A percentile compares a stretch with the other conserved stretches of the same genome.
Conservation (phyloP, 2,888 invertebrate species). For the Epirrhoe tristata region DNA sequence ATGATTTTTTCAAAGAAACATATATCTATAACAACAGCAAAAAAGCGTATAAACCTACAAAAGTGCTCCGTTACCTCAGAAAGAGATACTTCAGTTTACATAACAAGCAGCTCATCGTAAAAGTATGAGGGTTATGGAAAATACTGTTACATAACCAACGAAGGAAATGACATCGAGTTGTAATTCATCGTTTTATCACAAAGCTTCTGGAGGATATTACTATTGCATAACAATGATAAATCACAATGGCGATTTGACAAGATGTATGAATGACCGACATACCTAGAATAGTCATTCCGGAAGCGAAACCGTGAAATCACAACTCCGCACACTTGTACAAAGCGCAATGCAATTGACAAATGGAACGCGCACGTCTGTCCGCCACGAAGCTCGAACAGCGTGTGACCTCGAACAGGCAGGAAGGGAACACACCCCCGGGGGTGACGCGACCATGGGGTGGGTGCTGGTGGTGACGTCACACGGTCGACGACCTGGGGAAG, state of each 20-base stretch:
- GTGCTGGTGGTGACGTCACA: conserved; percentile 76
- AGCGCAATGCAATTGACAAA: conserved; percentile 42
- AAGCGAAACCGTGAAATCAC: conserved; percentile 42
- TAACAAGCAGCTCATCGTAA: conserved; percentile 37
- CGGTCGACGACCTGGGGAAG: conserved; percentile 77
- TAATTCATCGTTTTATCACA: conserved; percentile 35
- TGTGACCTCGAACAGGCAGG: conserved; percentile 76
- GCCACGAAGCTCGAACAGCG: conserved; percentile 61
- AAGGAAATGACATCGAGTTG: conserved; percentile 33
- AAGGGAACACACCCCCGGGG: conserved; percentile 72
- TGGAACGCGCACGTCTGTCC: conserved; percentile 63
- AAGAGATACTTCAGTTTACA: conserved; percentile 35
- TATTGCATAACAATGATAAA: conserved; percentile 10
- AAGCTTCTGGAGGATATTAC: conserved; percentile 25
- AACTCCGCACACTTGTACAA: conserved; percentile 36
- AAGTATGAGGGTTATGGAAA: conserved; percentile 55
- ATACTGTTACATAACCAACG: conserved; percentile 55
- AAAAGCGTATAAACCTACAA: conserved; percentile 3
- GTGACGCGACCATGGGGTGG: conserved; percentile 59
- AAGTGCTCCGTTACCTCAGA: conserved; percentile 17
- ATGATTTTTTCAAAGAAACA: conserved; percentile 2
- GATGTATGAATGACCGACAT: conserved; percentile 44
- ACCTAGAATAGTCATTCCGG: conserved; percentile 75
- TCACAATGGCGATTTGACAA: conserved; percentile 16
- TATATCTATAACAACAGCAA: neutral